A percentile compares a stretch with the other conserved stretches of the same genome.
Conservation (phyloP, 2,797 vertebrate species). For the Periparus ater region DNA sequence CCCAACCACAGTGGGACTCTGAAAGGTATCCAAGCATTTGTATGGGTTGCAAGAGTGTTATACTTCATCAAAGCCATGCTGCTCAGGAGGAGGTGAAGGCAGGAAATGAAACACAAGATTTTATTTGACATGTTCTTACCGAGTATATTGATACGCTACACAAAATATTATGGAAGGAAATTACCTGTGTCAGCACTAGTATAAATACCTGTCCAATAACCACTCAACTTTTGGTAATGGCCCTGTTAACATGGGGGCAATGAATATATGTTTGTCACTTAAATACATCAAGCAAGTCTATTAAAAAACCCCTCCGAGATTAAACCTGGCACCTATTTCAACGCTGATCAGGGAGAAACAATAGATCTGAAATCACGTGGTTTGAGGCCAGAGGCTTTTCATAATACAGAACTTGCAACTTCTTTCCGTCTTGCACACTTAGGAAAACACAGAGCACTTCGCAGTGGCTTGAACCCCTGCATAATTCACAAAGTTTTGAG, state of each 20-base stretch:
- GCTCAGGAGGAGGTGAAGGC: slow-evolving; percentile 5
- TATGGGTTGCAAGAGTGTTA: neutral
- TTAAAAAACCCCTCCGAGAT: slow-evolving; percentile 9
- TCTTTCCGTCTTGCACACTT: neutral
- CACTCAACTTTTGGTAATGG: slow-evolving; percentile 37
- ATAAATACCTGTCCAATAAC: slow-evolving; percentile 52
- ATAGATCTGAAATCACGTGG: neutral
- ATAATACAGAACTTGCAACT: neutral
- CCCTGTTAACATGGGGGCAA: slow-evolving; percentile 31
- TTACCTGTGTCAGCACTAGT: slow-evolving; percentile 54
- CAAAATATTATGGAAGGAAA: slow-evolving; percentile 67
- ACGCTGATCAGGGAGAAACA: neutral
- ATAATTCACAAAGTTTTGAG: slow-evolving; percentile 22
- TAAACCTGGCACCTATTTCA: slow-evolving; percentile 35
- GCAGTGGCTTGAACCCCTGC: neutral
- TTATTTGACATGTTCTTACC: slow-evolving; percentile 54
- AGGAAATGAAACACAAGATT: slow-evolving; percentile 64
- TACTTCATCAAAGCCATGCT: slow-evolving; percentile 37
- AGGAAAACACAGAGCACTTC: neutral
- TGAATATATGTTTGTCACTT: slow-evolving; percentile 54
- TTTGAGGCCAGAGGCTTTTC: neutral
- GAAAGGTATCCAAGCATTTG: slow-evolving; percentile 35
- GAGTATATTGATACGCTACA: slow-evolving; percentile 37
- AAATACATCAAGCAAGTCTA: slow-evolving; percentile 24
- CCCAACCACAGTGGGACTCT: neutral